A percentile compares a stretch with the other conserved stretches of the same genome.
phyloP scores from a whole-genome alignment of 2,113 vertebrate genomes.

The Hippocampus guttulatus region DNA sequence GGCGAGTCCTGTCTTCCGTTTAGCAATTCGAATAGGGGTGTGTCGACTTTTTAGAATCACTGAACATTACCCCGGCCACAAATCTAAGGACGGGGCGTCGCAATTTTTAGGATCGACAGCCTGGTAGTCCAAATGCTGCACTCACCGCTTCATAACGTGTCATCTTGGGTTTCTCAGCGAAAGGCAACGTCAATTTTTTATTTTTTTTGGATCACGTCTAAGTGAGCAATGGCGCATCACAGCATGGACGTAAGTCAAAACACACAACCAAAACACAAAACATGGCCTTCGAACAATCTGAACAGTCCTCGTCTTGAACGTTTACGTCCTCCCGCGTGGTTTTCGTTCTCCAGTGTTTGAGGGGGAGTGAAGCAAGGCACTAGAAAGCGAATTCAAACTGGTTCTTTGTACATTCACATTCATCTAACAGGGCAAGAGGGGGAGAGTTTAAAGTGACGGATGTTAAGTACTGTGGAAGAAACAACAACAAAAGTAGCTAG shows the following conservation, averaged over 20 bases:
- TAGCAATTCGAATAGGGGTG: not conserved
- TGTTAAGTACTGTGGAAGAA: constrained; percentile 55
- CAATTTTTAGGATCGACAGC: not conserved
- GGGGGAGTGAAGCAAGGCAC: constrained; percentile 60
- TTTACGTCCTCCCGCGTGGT: not conserved
- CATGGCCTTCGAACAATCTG: not conserved
- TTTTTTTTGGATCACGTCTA: not conserved
- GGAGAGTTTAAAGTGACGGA: constrained; percentile 66
- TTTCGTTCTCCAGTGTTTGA: constrained; percentile 5
- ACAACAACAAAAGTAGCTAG: constrained; percentile 53
- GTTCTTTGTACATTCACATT: constrained; percentile 71
- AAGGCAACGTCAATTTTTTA: not conserved
- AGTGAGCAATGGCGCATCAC: not conserved
- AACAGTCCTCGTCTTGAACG: not conserved
- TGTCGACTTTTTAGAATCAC: not conserved
- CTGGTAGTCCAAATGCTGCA: not conserved
- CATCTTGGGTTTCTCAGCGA: not conserved
- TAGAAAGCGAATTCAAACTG: constrained; percentile 55
- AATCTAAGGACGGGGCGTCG: not conserved
- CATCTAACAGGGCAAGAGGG: constrained; percentile 54
- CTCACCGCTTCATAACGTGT: not conserved
- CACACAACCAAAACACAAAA: not conserved
- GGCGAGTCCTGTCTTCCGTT: not conserved
- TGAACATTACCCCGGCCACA: not conserved
- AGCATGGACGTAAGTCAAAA: not conserved